Base-by-base conservation (phyloP, 92 coral and sea anemone species). In the Umimayanthus chanpuru region DNA sequence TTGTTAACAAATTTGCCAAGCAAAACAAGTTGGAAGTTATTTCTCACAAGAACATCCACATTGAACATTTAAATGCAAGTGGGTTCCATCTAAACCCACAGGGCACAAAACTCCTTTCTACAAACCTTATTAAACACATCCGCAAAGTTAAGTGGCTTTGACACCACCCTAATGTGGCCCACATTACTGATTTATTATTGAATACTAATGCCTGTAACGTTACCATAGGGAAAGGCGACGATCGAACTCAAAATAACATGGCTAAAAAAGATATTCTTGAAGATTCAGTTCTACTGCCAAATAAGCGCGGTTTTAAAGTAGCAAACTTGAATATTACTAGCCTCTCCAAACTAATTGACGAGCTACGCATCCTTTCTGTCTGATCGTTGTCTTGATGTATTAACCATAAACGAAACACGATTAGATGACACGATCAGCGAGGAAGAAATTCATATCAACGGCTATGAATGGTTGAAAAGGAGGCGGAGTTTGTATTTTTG, bases 251-350 rank as follows among this genome's bases (percentile, higher is more conserved):
- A 71, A 71, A 71, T 28, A 71, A 28, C 75, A 71, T 71, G 2
- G 8, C 30, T 6, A 25, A 71, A 28, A 71, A 71, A 28, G 75
- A 71, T 71, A n/a, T 2, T 71, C 75, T 71, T 71, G 10, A 71
- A 71, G 32, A 71, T 73, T 32, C 44, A 73, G 6, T 7, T 73
- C 77, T 77, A 77, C 32, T 77, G 36, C 81, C 81, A 77, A 66
- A 47, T 65, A 77, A 88, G 21, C 41, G 29, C 66, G 90, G 90
- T 65, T 87, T 87, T 32, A 2, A 74, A 77, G 20, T 77, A 53
- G 90, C 90, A 81, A 32, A 43, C 32, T 56, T 87, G 79, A 78
- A 78, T 41, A 87, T 87, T 87, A 78, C 68, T 87, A 87, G 90
- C 41, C 85, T 87, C 36, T 74, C 82, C 26, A 77, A 50, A 56